These are phyloP conservation scores for Grus americana DNA, from an alignment of 2,113 vertebrate genomes.

Conservation along the genomic window DNA sequence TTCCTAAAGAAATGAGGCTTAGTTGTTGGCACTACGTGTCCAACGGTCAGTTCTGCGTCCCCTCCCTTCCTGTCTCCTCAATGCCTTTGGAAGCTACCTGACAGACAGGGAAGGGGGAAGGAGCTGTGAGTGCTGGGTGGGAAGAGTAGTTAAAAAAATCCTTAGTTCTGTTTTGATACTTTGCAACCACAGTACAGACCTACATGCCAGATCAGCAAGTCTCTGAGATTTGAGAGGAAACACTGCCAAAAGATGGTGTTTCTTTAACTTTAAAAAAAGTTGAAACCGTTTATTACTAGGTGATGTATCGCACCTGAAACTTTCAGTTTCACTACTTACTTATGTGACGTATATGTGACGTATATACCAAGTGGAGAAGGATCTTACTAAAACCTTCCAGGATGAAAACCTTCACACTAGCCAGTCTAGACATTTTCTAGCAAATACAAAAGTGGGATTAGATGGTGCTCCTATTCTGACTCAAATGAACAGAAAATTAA, in stretches of 20 bases:
- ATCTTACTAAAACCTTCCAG: slow-evolving; percentile 67
- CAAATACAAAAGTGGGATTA: slow-evolving; percentile 8
- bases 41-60: background rate
- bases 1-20: background rate
- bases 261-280: background rate
- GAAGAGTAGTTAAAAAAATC: slow-evolving; percentile 50
- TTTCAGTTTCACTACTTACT: slow-evolving; percentile 45
- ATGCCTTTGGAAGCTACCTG: background rate
- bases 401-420: background rate
- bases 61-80: background rate
- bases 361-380: background rate
- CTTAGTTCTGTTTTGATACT: slow-evolving; percentile 46
- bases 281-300: slow-evolving; percentile 39
- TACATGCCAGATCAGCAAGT: slow-evolving; percentile 22
- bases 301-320: slow-evolving; percentile 24
- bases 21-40: background rate
- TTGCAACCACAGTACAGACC: slow-evolving; percentile 32
- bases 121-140: background rate
- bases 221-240: slow-evolving; percentile 44
- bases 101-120: slow-evolving; percentile 29
- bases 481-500: background rate
- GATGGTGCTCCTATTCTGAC: background rate
- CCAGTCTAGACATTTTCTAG: slow-evolving; percentile 15
- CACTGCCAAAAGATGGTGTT: slow-evolving; percentile 18
- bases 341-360: slow-evolving; percentile 8